Percentiles rank a stretch among this genome's conserved stretches.
These are phyloP conservation scores for Bombyx mandarina DNA, from an alignment of 1,140 invertebrate genomes.

Conservation along the genomic window DNA sequence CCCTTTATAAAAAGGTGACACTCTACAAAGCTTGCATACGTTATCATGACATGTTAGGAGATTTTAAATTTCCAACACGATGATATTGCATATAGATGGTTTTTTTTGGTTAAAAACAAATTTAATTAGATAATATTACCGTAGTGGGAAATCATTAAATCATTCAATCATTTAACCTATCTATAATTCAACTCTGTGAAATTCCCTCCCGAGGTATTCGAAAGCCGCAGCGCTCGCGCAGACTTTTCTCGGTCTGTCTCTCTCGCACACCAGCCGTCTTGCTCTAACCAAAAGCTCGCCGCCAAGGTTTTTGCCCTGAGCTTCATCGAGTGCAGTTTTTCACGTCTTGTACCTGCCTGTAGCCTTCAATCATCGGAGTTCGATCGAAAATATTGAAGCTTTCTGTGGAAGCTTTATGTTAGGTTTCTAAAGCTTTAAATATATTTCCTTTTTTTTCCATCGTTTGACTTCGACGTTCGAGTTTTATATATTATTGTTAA, in stretches of 20 bases:
- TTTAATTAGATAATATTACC: no score
- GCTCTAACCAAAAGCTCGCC: conserved; percentile 27
- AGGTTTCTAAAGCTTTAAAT: background rate
- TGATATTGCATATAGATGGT: no score
- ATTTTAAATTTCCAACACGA: no score
- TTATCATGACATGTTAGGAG: no score
- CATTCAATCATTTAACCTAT: no score
- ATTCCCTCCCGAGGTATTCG: conserved; percentile 21
- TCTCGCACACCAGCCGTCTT: conserved; percentile 12
- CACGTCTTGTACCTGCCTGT: conserved; percentile 4
- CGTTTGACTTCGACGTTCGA: no score
- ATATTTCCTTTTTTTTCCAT: no score
- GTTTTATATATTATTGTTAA: no score
- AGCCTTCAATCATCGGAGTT: background rate
- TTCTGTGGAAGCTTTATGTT: background rate
- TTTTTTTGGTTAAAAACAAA: no score
- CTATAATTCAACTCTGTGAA: conserved; percentile 9
- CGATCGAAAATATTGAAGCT: background rate
- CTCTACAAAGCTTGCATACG: no score
- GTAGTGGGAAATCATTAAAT: no score
- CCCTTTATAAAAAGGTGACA: no score
- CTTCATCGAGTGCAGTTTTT: conserved; percentile 14
- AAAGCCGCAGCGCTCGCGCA: conserved; percentile 23
- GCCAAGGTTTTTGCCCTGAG: conserved; percentile 23
- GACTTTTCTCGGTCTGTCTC: conserved; percentile 14